Conservation (phyloP, 2,113 vertebrate genomes). For the Theristicus caerulescens region DNA sequence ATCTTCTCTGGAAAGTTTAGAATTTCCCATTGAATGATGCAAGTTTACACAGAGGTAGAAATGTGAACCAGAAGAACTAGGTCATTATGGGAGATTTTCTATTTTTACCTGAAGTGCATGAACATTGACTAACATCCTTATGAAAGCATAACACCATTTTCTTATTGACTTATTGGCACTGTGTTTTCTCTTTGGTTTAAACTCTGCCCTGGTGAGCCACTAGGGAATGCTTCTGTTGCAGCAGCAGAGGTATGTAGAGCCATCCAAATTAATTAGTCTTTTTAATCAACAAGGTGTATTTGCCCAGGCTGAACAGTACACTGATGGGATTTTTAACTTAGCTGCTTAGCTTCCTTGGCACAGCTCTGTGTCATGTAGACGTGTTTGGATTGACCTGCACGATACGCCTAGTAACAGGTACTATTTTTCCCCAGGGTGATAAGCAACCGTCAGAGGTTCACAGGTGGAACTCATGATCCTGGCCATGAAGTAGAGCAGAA, state of each 20-base stretch:
- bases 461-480: not conserved
- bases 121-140: not conserved
- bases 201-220: not conserved
- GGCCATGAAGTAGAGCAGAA: not conserved
- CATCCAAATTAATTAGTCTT: not conserved
- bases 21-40: not conserved
- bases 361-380: not conserved
- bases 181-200: not conserved
- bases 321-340: not conserved
- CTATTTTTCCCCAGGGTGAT: not conserved
- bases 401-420: too few relatives aligned
- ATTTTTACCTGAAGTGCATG: not conserved
- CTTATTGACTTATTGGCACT: not conserved
- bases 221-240: not conserved
- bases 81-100: not conserved
- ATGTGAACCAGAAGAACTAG: not conserved
- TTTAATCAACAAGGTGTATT: not conserved
- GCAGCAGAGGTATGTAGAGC: not conserved
- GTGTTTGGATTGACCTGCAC: not conserved
- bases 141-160: not conserved
- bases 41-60: not conserved
- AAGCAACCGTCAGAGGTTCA: not conserved
- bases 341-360: not conserved
- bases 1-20: slow-evolving; percentile 9
- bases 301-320: not conserved